Conservation (phyloP, 2,888 invertebrate genomes). For the Sphaerophoria taeniata region DNA sequence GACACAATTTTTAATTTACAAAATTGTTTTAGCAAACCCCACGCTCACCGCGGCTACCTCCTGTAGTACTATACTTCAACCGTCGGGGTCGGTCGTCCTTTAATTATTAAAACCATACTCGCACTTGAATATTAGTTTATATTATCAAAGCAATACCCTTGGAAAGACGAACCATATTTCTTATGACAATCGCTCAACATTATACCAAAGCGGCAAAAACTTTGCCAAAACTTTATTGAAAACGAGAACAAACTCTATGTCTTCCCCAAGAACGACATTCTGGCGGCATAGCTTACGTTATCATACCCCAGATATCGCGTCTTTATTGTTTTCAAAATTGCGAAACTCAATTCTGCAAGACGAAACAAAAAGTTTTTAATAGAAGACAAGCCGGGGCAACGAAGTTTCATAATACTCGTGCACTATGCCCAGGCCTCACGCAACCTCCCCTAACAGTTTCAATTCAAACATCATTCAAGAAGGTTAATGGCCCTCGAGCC, state of each 20-base stretch:
- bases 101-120: too few relatives aligned
- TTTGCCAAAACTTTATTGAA: background rate
- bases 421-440: constrained; percentile 25
- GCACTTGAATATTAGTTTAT: too few relatives aligned
- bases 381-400: background rate
- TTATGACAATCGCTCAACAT: too few relatives aligned
- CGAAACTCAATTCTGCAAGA: constrained; percentile 38
- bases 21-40: too few relatives aligned
- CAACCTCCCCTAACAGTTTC: constrained; percentile 14
- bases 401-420: too few relatives aligned
- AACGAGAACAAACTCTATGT: background rate
- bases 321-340: constrained; percentile 43
- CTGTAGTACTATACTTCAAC: too few relatives aligned
- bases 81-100: too few relatives aligned
- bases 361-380: constrained; percentile 15
- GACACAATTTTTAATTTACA: too few relatives aligned
- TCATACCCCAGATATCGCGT: constrained; percentile 42
- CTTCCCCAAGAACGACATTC: constrained; percentile 20
- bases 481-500: constrained; percentile 56
- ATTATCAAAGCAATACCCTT: too few relatives aligned
- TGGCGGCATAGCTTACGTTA: constrained; percentile 30
- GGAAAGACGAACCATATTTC: too few relatives aligned
- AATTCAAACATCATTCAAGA: constrained; percentile 25
- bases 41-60: too few relatives aligned
- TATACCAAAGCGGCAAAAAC: background rate